phyloP scores from a whole-genome alignment of 2,888 invertebrate species.

The Nymphalis polychloros region DNA sequence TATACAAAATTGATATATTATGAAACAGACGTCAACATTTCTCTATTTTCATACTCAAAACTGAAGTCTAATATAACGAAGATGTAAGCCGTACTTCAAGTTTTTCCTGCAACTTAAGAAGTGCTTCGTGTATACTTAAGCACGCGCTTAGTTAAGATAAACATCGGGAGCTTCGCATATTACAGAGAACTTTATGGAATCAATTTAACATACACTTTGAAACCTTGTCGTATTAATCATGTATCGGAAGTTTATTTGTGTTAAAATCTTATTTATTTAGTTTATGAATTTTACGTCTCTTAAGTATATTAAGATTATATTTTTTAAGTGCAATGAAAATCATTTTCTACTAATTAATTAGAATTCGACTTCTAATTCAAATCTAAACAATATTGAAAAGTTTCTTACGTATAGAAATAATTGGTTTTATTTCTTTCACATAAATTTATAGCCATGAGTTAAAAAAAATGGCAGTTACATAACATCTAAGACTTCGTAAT shows the following conservation, averaged over 20 bases:
- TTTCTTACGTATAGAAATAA: too few relatives aligned
- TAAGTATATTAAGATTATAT: too few relatives aligned
- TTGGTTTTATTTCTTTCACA: too few relatives aligned
- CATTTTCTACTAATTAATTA: too few relatives aligned
- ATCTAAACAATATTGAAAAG: too few relatives aligned
- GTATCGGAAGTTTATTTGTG: background rate
- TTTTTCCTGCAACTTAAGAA: constrained; percentile 26
- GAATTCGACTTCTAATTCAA: too few relatives aligned
- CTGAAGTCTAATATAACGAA: constrained; percentile 9
- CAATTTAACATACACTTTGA: constrained; percentile 7
- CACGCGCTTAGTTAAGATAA: constrained; percentile 20
- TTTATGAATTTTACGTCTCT: too few relatives aligned
- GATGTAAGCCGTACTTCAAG: constrained; percentile 17
- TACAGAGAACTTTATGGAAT: constrained; percentile 9
- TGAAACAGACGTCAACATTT: background rate
- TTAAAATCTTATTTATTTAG: too few relatives aligned
- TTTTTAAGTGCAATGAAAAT: too few relatives aligned
- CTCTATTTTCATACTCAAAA: constrained; percentile 4
- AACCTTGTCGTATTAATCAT: constrained; percentile 6
- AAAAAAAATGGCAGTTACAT: too few relatives aligned
- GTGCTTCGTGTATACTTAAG: constrained; percentile 23
- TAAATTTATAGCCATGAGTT: too few relatives aligned
- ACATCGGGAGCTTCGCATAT: constrained; percentile 14
- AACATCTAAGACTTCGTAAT: too few relatives aligned
- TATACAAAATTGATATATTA: background rate